phyloP scores from a whole-genome alignment of 2,797 vertebrate genomes.

The Arnoldichthys spilopterus region DNA sequence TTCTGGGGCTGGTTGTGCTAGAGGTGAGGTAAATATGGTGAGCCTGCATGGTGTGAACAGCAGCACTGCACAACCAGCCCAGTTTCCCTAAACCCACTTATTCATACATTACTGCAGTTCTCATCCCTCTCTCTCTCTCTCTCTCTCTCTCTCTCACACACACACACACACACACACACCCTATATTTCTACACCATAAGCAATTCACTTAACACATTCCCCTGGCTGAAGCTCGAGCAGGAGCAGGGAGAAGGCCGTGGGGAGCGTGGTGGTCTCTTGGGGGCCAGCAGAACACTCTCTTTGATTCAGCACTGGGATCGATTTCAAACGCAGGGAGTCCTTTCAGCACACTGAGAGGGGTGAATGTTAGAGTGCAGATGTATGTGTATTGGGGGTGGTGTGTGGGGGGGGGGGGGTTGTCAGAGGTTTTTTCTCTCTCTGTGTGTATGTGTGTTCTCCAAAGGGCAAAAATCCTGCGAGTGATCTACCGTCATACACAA shows the following conservation, averaged over 20 bases:
- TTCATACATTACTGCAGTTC: conserved; percentile 4
- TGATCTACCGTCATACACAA: neutral
- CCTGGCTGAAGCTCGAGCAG: neutral
- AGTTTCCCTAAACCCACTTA: neutral
- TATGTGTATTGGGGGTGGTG: conserved; percentile 13
- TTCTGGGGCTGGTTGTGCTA: neutral
- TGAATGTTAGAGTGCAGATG: conserved; percentile 23
- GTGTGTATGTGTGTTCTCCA: conserved; percentile 18
- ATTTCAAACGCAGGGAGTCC: conserved; percentile 48
- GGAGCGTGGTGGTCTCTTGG: conserved; percentile 27
- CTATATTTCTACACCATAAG: conserved; percentile 18
- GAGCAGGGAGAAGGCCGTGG: conserved; percentile 40
- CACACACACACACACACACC: neutral
- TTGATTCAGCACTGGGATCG: conserved; percentile 50
- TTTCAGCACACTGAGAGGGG: conserved; percentile 36
- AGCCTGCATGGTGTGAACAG: neutral
- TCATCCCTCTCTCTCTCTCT: neutral
- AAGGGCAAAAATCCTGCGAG: neutral
- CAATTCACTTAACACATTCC: conserved; percentile 57
- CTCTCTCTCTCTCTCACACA: conserved; percentile 17
- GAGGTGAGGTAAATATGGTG: neutral
- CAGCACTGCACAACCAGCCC: neutral
- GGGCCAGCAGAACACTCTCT: conserved; percentile 38
- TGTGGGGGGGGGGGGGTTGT: neutral
- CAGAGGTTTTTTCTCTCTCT: neutral